Conservation (phyloP, 2,888 invertebrate species). For the Resseliella maxima region DNA sequence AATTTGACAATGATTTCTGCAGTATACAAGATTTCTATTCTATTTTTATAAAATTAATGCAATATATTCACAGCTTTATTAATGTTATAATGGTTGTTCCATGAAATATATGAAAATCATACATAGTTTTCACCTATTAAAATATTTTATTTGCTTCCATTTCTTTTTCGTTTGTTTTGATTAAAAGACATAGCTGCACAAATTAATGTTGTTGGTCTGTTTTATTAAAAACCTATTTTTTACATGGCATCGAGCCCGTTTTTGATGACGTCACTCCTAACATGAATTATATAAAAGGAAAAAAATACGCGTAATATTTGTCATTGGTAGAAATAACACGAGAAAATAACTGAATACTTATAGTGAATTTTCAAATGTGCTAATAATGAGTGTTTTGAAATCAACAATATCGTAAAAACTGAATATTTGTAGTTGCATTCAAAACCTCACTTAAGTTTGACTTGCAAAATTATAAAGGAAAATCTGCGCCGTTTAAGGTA, state of each 20-base stretch:
- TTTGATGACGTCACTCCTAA: too few relatives aligned
- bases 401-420: slow-evolving; percentile 22
- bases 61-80: too few relatives aligned
- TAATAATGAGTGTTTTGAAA: slow-evolving; percentile 13
- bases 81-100: too few relatives aligned
- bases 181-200: not conserved
- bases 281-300: too few relatives aligned
- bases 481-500: not conserved
- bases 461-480: not conserved
- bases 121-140: not conserved
- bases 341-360: slow-evolving; percentile 11
- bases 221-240: too few relatives aligned
- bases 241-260: too few relatives aligned
- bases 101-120: not conserved
- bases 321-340: too few relatives aligned
- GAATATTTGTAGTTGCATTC: not conserved
- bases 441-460: slow-evolving; percentile 5
- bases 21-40: too few relatives aligned
- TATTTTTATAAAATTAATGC: too few relatives aligned
- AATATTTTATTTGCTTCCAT: slow-evolving; percentile 27
- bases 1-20: too few relatives aligned
- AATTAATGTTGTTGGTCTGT: not conserved
- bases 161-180: not conserved
- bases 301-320: too few relatives aligned
- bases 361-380: slow-evolving; percentile 1